phyloP scores from a whole-genome alignment of 2,888 invertebrate genomes.

The Clepsis dumicolana region DNA sequence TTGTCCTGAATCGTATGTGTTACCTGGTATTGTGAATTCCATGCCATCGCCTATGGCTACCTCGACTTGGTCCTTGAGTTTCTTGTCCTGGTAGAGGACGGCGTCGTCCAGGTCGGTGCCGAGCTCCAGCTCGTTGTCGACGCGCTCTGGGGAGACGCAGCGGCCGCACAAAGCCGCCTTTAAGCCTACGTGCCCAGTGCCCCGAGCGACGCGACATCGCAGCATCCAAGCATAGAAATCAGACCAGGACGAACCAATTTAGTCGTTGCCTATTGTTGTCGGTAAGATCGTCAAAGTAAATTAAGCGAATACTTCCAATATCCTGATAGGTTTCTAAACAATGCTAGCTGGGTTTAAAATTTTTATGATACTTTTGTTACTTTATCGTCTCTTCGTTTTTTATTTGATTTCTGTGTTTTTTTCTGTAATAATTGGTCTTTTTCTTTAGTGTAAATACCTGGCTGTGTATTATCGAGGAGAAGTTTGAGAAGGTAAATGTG shows the following conservation, averaged over 20 bases:
- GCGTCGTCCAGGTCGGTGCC: conserved; percentile 92
- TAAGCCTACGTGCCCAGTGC: conserved; percentile 78
- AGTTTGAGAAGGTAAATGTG: background rate
- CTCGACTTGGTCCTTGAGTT: conserved; percentile 95
- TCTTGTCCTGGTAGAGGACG: conserved; percentile 94
- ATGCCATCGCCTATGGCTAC: conserved; percentile 97
- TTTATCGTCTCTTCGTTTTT: background rate
- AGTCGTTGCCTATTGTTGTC: conserved; percentile 30
- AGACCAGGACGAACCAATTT: conserved; percentile 67
- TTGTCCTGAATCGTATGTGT: conserved; percentile 47
- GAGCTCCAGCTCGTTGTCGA: conserved; percentile 88
- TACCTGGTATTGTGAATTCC: conserved; percentile 97
- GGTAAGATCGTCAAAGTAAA: background rate
- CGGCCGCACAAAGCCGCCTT: conserved; percentile 87
- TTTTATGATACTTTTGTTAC: too few species aligned
- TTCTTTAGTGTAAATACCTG: background rate
- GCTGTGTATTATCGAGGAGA: background rate
- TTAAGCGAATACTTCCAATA: background rate
- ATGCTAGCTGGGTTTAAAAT: too few species aligned
- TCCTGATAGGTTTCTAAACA: background rate
- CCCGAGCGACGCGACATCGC: conserved; percentile 60
- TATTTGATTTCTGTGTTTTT: background rate
- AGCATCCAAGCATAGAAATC: conserved; percentile 85
- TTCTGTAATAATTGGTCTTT: background rate
- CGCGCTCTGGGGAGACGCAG: conserved; percentile 90